phyloP scores from a whole-genome alignment of 2,888 invertebrate genomes.

The Dichetophora obliterata region DNA sequence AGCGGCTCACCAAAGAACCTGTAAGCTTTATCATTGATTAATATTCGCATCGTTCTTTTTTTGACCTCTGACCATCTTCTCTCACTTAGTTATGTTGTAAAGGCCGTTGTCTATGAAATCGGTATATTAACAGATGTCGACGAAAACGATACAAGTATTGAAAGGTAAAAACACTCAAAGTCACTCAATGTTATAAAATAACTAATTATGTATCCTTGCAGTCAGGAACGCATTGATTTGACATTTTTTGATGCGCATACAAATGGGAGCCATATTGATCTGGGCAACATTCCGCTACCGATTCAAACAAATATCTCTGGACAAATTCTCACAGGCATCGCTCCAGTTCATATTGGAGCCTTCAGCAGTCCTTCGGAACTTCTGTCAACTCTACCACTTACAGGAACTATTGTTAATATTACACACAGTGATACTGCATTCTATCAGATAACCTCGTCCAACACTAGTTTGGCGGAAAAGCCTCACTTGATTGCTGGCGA shows the following conservation, averaged over 20 bases:
- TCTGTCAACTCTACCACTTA: conserved; percentile 64
- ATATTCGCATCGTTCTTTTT: neutral
- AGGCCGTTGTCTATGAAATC: conserved; percentile 74
- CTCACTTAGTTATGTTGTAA: conserved; percentile 72
- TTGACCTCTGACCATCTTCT: neutral
- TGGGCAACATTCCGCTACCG: conserved; percentile 72
- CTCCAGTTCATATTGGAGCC: conserved; percentile 70
- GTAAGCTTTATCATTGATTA: conserved; percentile 55
- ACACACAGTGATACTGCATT: conserved; percentile 68
- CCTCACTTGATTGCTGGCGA: conserved; percentile 58
- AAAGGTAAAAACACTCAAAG: conserved; percentile 50
- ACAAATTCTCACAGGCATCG: conserved; percentile 72
- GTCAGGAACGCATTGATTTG: conserved; percentile 72
- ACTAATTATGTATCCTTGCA: conserved; percentile 49
- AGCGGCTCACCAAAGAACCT: conserved; percentile 65
- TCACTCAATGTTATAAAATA: neutral
- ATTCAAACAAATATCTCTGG: conserved; percentile 73
- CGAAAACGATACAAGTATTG: conserved; percentile 69
- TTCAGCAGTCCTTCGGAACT: conserved; percentile 67
- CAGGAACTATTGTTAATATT: conserved; percentile 69
- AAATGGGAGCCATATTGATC: conserved; percentile 71
- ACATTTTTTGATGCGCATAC: conserved; percentile 72
- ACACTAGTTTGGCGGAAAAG: conserved; percentile 58
- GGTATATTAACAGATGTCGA: conserved; percentile 74
- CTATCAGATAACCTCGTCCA: conserved; percentile 64